A percentile compares a stretch with the other conserved stretches of the same genome.
These are phyloP conservation scores for Bemisia tabaci DNA, from an alignment of 1,140 invertebrate species.

Conservation along the genomic window DNA sequence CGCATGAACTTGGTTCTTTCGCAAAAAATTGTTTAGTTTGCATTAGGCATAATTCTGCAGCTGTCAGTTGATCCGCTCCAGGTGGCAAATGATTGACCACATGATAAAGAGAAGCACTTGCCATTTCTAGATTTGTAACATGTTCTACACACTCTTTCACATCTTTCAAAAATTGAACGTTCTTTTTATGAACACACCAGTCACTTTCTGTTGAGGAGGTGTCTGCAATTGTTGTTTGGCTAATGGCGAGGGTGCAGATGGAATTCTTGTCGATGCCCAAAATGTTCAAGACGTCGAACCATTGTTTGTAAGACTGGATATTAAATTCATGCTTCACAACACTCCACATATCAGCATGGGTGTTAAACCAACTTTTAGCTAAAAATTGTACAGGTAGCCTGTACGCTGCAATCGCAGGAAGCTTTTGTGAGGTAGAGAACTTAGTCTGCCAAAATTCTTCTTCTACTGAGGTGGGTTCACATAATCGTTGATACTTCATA, in stretches of 20 bases:
- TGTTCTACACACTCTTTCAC: conserved; percentile 30
- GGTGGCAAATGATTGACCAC: conserved; percentile 32
- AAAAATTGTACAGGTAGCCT: conserved; percentile 28
- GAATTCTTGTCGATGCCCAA: conserved; percentile 29
- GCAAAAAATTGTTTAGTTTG: conserved; percentile 19
- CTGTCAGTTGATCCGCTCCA: conserved; percentile 32
- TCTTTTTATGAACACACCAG: conserved; percentile 21
- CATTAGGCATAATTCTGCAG: conserved; percentile 31
- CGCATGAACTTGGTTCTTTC: conserved; percentile 17
- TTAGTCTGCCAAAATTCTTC: conserved; percentile 28
- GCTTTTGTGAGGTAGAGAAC: conserved; percentile 24
- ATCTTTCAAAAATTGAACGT: conserved; percentile 27
- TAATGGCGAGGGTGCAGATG: conserved; percentile 32
- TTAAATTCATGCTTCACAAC: conserved; percentile 29
- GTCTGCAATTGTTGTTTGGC: conserved; percentile 23
- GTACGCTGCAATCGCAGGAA: conserved; percentile 32
- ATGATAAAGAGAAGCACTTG: conserved; percentile 30
- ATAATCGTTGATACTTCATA: conserved; percentile 14
- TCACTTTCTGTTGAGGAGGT: conserved; percentile 8
- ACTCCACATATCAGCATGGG: conserved; percentile 12
- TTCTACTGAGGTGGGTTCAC: conserved; percentile 28
- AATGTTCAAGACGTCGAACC: conserved; percentile 30
- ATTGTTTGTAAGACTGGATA: conserved; percentile 32
- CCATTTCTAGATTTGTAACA: conserved; percentile 26
- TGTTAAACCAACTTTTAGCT: conserved; percentile 10